Evolutionary conservation across 2,797 vertebrate species (phyloP).

Genomic region (Falco peregrinus): DNA sequence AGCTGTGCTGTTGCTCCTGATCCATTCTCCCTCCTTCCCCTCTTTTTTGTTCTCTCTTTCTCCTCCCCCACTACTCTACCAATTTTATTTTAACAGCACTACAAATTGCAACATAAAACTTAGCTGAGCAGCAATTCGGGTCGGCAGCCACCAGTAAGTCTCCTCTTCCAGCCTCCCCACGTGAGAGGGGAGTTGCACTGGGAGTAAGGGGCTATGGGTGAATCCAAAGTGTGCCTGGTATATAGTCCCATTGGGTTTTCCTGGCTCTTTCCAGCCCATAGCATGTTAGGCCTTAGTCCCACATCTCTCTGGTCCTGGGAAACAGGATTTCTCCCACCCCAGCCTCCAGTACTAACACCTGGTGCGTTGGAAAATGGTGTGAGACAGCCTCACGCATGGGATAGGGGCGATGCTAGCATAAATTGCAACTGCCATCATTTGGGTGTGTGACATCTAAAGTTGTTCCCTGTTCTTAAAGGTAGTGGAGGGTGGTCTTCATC

Average conservation of each 20-base stretch:
- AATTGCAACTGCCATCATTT: background rate
- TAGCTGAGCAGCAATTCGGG: background rate
- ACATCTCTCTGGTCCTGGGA: background rate
- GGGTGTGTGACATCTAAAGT: background rate
- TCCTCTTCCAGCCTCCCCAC: background rate
- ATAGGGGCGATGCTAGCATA: background rate
- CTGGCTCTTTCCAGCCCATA: background rate
- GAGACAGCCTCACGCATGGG: background rate
- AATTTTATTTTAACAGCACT: conserved; percentile 25
- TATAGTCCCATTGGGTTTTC: background rate
- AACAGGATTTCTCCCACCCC: background rate
- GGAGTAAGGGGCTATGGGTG: background rate
- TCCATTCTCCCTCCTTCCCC: background rate
- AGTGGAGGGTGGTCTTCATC: background rate
- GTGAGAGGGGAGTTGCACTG: background rate
- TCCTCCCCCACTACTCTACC: background rate
- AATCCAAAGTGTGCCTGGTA: background rate
- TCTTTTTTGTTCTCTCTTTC: background rate
- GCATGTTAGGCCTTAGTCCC: background rate
- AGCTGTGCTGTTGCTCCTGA: background rate
- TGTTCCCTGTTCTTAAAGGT: background rate
- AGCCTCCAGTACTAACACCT: background rate
- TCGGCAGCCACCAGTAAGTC: background rate
- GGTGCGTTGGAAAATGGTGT: background rate
- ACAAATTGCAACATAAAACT: conserved; percentile 43